Evolutionary conservation across 2,113 vertebrate genomes (phyloP).

Genomic region (Lathamus discolor): DNA sequence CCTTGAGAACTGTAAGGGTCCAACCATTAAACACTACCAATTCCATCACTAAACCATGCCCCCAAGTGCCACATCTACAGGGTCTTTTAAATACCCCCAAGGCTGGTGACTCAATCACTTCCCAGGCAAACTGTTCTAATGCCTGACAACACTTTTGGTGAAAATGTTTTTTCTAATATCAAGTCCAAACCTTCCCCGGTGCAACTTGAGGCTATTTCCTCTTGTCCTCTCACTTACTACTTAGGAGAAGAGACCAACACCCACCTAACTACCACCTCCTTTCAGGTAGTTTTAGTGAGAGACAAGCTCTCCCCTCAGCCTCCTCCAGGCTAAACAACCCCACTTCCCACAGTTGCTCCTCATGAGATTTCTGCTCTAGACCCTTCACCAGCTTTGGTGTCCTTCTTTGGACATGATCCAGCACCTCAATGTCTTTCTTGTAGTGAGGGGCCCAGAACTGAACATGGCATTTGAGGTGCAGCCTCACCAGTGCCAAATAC

Average conservation of each 20-base stretch:
- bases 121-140: neutral
- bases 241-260: neutral
- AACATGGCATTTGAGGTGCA: neutral
- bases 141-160: accelerated
- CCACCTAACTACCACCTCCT: neutral
- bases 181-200: neutral
- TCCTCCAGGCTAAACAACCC: neutral
- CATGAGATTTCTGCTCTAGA: neutral
- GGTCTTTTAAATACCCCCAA: neutral
- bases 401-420: neutral
- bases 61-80: no score
- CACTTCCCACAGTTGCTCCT: neutral
- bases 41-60: neutral
- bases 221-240: neutral
- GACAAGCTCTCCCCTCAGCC: neutral
- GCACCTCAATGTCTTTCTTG: neutral
- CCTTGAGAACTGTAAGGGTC: neutral
- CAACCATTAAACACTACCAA: neutral
- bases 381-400: neutral
- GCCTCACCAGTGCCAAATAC: neutral
- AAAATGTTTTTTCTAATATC: neutral
- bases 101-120: neutral
- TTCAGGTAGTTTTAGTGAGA: neutral
- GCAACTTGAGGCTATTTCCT: neutral
- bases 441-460: neutral